phyloP scores from a whole-genome alignment of 1,140 invertebrate genomes.

The Nymphalis io region DNA sequence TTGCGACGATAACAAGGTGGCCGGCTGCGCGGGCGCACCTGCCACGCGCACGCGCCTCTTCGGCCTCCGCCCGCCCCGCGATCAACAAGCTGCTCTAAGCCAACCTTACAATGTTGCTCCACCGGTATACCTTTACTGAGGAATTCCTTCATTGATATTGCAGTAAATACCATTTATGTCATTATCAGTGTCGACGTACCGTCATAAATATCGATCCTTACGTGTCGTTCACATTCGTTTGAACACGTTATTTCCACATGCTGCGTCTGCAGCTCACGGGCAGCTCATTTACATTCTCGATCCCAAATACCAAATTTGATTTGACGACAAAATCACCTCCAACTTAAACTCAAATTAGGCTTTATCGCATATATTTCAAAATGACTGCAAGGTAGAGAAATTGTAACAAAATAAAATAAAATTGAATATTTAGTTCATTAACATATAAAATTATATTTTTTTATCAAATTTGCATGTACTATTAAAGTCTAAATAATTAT shows the following conservation, averaged over 20 bases:
- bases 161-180: slow-evolving; percentile 41
- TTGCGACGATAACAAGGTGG: slow-evolving; percentile 57
- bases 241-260: slow-evolving; percentile 6
- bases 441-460: too few relatives aligned
- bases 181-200: slow-evolving; percentile 46
- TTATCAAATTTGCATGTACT: too few relatives aligned
- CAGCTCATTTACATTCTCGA: slow-evolving; percentile 18
- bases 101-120: slow-evolving; percentile 31
- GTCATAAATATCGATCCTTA: slow-evolving; percentile 39
- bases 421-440: too few relatives aligned
- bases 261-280: background rate
- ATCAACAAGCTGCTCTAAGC: slow-evolving; percentile 34
- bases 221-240: slow-evolving; percentile 8
- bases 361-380: background rate
- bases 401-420: too few relatives aligned
- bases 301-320: slow-evolving; percentile 16
- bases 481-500: too few relatives aligned
- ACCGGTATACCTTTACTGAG: slow-evolving; percentile 32
- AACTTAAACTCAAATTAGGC: background rate
- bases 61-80: slow-evolving; percentile 24
- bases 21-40: slow-evolving; percentile 70
- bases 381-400: too few relatives aligned
- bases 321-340: slow-evolving; percentile 7
- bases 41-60: slow-evolving; percentile 57
- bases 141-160: slow-evolving; percentile 49